Base-by-base conservation (phyloP, 2,113 vertebrate genomes). In the Dicrurus megarhynchus region DNA sequence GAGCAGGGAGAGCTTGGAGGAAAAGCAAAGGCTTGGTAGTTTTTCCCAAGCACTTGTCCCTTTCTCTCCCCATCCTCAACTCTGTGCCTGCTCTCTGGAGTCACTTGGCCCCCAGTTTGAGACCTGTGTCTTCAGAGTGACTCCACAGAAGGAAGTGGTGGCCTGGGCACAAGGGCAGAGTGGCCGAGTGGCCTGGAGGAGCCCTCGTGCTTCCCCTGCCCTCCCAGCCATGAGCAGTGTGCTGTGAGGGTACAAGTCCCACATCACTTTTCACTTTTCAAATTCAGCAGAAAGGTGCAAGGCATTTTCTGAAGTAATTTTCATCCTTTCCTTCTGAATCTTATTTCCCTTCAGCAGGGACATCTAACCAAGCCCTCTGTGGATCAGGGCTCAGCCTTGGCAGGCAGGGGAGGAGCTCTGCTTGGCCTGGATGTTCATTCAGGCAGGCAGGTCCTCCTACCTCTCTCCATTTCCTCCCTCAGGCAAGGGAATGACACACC, bases 131-230 rank as follows among this genome's bases (percentile, higher is more conserved):
- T 44, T 77, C 23, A 71, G 49, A 23, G 7, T 24, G 23, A 37
- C 23, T 12, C 27, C 19, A 4, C 32, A 33, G 78, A 78, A n/a
- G 69, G 73, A 49, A 16, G 3, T 6, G 2, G 42, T 90, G 81
- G 4, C 59, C 73, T 18, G 59, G 71, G 35, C 46, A n/a, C 13
- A 17, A 55, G 61, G 64, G 53, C 37, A 57, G 55, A n/a, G 55
- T 13, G 2, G 1, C 56, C 49, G 35, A 16, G 20, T 39, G 76
- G 13, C 17, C 47, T 57, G 74, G 32, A 24, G 60, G 30, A 70
- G 13, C 20, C n/a, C 56, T 60, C 0, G 0, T 53, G n/a, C 69
- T 57, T 53, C 26, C 46, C 35, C 87, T 68, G 44, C 2, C 1
- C 18, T 35, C 60, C 46, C 35, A 16, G 1, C n/a, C 24, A 1